Conservation (phyloP, 2,113 vertebrate species). For the Struthidea cinerea region DNA sequence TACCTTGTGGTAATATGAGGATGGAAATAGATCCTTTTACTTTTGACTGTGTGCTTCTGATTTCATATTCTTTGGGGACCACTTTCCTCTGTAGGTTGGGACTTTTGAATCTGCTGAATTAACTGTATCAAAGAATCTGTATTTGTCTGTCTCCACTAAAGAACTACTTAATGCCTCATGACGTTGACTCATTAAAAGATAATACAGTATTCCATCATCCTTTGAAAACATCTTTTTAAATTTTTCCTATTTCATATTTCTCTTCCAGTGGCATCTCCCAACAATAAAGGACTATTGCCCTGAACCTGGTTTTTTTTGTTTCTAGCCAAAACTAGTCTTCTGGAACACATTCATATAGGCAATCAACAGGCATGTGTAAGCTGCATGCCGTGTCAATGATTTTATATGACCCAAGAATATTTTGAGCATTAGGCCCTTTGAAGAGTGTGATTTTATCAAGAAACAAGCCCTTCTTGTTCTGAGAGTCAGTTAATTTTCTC, state of each 20-base stretch:
- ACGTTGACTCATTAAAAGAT: background rate
- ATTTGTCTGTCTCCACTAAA: background rate
- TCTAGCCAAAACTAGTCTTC: background rate
- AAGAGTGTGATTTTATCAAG: background rate
- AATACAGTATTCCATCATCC: background rate
- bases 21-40: background rate
- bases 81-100: background rate
- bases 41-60: background rate
- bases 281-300: background rate
- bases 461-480: background rate
- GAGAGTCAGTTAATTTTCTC: background rate
- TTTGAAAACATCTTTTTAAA: background rate
- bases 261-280: background rate
- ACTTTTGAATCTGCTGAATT: background rate
- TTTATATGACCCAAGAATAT: background rate
- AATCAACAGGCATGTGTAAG: background rate
- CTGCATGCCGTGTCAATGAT: background rate
- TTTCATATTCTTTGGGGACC: background rate
- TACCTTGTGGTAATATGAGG: background rate
- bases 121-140: background rate
- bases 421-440: background rate
- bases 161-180: background rate
- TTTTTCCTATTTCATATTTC: background rate
- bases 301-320: background rate
- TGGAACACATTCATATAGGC: background rate